Evolutionary conservation across 2,113 vertebrate species (phyloP).

Genomic region (Brachypodius melanocephalos): DNA sequence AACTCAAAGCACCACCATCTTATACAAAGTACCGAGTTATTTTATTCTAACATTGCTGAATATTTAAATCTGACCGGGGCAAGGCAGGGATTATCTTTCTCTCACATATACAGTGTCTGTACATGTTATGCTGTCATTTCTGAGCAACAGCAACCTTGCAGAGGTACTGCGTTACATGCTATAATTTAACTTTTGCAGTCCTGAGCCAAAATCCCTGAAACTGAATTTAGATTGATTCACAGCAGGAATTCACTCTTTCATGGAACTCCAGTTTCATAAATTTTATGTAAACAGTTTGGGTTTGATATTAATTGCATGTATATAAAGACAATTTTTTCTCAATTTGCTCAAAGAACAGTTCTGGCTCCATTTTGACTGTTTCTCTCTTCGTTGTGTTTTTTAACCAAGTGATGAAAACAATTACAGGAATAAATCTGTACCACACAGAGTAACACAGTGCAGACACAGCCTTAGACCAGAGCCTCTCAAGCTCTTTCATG

Average conservation of each 20-base stretch:
- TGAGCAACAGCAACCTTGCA: background rate
- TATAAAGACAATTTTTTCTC: background rate
- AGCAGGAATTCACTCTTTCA: background rate
- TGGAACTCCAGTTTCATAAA: background rate
- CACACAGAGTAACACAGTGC: background rate
- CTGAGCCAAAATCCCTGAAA: background rate
- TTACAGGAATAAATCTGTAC: constrained; percentile 2
- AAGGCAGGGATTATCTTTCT: background rate
- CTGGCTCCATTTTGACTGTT: background rate
- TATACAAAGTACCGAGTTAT: background rate
- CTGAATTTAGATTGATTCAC: background rate
- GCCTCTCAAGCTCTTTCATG: background rate
- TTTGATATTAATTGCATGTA: background rate
- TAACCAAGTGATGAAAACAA: background rate
- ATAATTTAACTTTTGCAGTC: background rate
- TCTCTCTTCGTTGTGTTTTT: background rate
- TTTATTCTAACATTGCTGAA: background rate
- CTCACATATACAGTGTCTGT: background rate
- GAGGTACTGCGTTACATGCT: background rate
- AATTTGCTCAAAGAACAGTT: background rate
- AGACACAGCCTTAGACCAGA: constrained; percentile 12
- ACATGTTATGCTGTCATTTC: background rate
- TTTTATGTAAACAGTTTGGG: background rate
- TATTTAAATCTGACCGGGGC: background rate
- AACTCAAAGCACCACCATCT: background rate